These are phyloP conservation scores for Halisarca cf. caerulea DNA, from an alignment of 37 sponge, comb jelly and placozoan species.

Conservation along the genomic window DNA sequence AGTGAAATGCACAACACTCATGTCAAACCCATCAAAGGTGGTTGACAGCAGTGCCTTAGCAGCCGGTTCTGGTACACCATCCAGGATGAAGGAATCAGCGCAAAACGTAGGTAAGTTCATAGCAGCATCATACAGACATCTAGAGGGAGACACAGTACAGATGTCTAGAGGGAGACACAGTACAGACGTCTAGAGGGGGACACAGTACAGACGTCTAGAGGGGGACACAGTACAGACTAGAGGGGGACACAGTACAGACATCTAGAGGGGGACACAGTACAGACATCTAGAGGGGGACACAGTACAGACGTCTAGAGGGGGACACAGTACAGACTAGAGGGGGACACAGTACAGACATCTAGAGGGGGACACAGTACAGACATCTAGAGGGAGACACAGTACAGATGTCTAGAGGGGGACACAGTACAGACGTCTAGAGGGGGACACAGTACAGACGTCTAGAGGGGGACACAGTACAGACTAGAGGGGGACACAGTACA, in stretches of 20 bases:
- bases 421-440: no score
- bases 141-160: neutral
- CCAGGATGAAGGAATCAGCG: neutral
- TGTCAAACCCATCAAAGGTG: constrained; percentile 42
- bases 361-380: no score
- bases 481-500: no score
- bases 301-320: no score
- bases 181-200: constrained; percentile 28
- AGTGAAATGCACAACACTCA: constrained; percentile 29
- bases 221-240: constrained; percentile 31
- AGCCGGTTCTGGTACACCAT: neutral
- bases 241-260: constrained; percentile 44
- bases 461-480: no score
- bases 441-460: no score
- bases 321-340: no score
- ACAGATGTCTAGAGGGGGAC: no score
- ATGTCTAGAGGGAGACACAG: neutral
- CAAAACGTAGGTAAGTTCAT: neutral
- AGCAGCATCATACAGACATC: constrained; percentile 4
- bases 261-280: constrained; percentile 35
- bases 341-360: no score
- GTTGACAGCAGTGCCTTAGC: neutral
- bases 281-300: no score
- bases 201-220: constrained; percentile 39
- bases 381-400: no score